Evolutionary conservation across 1,140 invertebrate species (phyloP).

Genomic region (Saccostrea glomerata): DNA sequence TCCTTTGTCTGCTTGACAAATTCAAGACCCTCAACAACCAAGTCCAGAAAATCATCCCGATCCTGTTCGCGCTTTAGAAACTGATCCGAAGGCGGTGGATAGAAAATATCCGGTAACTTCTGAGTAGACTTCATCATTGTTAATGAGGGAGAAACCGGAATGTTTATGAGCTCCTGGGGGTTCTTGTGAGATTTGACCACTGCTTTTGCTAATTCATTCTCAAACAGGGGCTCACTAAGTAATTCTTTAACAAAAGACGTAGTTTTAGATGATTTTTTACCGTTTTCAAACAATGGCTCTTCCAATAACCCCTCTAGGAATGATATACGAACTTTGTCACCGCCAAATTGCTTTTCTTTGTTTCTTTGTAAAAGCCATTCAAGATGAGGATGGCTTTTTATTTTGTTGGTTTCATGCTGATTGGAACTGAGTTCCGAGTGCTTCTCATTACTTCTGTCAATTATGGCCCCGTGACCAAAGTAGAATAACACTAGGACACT

Average conservation of each 20-base stretch:
- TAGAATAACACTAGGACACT: background rate
- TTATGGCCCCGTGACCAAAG: background rate
- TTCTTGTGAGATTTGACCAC: background rate
- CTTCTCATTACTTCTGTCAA: background rate
- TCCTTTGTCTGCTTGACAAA: background rate
- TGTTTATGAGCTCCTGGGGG: background rate
- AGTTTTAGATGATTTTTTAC: background rate
- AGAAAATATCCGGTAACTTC: background rate
- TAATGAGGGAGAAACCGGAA: background rate
- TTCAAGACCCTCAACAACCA: background rate
- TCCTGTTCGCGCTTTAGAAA: background rate
- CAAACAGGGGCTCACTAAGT: background rate
- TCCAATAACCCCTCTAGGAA: background rate
- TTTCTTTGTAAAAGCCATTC: conserved; percentile 7
- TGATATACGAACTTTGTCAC: background rate
- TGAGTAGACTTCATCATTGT: background rate
- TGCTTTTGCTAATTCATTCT: background rate
- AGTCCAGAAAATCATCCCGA: background rate
- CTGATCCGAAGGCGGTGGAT: background rate
- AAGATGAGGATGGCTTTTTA: background rate
- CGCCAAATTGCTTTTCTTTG: background rate
- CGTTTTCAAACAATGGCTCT: background rate
- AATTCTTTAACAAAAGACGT: background rate
- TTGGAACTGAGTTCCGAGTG: too few species aligned
- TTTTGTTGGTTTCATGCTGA: background rate